A percentile compares a stretch with the other conserved stretches of the same genome.
phyloP scores from a whole-genome alignment of 2,888 invertebrate genomes.

The Apeira syringaria region DNA sequence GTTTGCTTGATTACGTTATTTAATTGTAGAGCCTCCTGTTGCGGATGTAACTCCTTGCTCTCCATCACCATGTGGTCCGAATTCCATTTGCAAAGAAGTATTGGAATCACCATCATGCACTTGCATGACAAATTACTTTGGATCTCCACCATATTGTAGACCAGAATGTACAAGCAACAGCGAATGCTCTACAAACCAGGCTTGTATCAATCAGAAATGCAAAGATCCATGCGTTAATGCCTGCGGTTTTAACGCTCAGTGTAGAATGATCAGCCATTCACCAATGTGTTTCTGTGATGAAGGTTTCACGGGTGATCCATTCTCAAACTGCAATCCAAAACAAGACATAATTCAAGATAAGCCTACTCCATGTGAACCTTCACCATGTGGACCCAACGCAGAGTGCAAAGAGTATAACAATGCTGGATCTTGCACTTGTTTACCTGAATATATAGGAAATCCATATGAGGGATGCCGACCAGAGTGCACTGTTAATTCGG shows the following conservation, averaged over 20 bases:
- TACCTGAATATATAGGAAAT: conserved; percentile 89
- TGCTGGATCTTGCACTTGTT: conserved; percentile 87
- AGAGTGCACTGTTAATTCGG: conserved; percentile 88
- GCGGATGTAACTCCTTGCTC: conserved; percentile 85
- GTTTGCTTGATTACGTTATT: neutral
- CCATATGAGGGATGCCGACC: conserved; percentile 91
- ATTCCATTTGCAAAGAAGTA: conserved; percentile 85
- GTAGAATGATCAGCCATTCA: conserved; percentile 89
- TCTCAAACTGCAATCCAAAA: conserved; percentile 81
- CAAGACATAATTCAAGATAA: conserved; percentile 65
- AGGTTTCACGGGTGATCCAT: conserved; percentile 88
- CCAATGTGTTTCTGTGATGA: conserved; percentile 88
- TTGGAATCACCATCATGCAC: conserved; percentile 86
- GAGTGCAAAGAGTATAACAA: conserved; percentile 83
- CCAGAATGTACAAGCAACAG: conserved; percentile 89
- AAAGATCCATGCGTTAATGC: conserved; percentile 86
- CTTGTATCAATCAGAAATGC: conserved; percentile 87
- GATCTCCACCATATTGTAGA: conserved; percentile 90
- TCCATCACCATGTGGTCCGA: conserved; percentile 87
- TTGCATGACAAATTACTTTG: conserved; percentile 86
- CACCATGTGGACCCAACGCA: conserved; percentile 86
- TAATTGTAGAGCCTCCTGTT: conserved; percentile 68
- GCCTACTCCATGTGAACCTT: conserved; percentile 83
- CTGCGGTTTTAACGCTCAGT: conserved; percentile 89
- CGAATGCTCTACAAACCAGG: conserved; percentile 86